Percentiles rank a stretch among this genome's conserved stretches.
phyloP scores from a whole-genome alignment of 30 jellyfish, hydroid and myxozoan genomes.

The Sanderia malayensis region DNA sequence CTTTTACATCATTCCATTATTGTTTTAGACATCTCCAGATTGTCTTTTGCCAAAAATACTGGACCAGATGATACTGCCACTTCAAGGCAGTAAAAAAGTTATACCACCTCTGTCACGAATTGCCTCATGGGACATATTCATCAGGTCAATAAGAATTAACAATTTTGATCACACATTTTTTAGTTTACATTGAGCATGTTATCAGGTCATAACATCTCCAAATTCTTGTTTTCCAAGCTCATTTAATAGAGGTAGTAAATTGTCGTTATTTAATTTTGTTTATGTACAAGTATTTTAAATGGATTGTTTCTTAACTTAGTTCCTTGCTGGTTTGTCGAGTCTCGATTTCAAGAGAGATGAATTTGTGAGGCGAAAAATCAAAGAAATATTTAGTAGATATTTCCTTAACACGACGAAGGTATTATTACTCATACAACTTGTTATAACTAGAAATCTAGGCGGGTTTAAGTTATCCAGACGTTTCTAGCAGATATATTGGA shows the following conservation, averaged over 20 bases:
- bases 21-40: constrained; percentile 67
- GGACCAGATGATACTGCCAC: constrained; percentile 73
- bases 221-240: too few relatives aligned
- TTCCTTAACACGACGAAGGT: constrained; percentile 45
- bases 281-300: too few relatives aligned
- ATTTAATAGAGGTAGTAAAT: too few relatives aligned
- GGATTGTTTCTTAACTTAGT: constrained; percentile 27
- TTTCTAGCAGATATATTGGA: too few relatives aligned
- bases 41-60: constrained; percentile 74
- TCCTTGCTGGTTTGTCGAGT: constrained; percentile 68
- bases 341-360: constrained; percentile 85
- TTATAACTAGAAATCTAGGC: too few relatives aligned
- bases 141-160: constrained; percentile 57
- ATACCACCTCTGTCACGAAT: constrained; percentile 44
- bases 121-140: constrained; percentile 51
- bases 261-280: too few relatives aligned
- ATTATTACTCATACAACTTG: too few relatives aligned
- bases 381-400: constrained; percentile 63
- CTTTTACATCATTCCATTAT: too few relatives aligned
- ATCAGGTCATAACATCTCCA: too few relatives aligned
- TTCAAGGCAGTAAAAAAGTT: constrained; percentile 50
- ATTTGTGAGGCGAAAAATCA: constrained; percentile 66
- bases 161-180: too few relatives aligned
- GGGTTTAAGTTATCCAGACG: too few relatives aligned
- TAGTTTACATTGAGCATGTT: too few relatives aligned